Evolutionary conservation across 2,888 invertebrate species (phyloP), one percentile per base, ranked within the genome.

Genomic region (Drosophila anceps): DNA sequence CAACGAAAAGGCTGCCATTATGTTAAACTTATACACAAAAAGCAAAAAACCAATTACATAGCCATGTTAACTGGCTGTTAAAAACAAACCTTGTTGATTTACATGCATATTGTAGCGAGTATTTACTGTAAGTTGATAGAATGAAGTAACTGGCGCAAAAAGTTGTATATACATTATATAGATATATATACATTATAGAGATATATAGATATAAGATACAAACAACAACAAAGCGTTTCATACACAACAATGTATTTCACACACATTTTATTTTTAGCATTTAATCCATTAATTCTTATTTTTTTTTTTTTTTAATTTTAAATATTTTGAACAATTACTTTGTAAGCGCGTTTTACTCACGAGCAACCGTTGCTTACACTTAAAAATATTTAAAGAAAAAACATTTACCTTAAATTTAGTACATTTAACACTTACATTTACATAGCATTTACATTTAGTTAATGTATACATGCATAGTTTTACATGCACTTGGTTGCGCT

Each of bases 41-140:
- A 13, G 0, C 27, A 24, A 15, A 53, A 62, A 33, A 44, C 43
- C 50, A 69, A 69, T 39, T 44, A 70, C 53, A 76, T 68, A 70
- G 77, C 77, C 77, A 78, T 79, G 75, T 68, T 74, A 54, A 69
- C 48, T 79, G 77, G 79, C 77, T 78, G 77, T 79, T 77, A 61
- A 68, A 66, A 62, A 48, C n/a, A 48, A 31, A 48, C 18, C 58
- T 53, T 76, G 73, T 76, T 76, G 61, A 65, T 58, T 78, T 79
- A 75, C 75, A 78, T 77, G 69, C 79, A 77, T 77, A 79, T 62
- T 74, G 63, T 77, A 79, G 71, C 71, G 44, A 62, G 39, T 63
- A 67, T 63, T 60, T 60, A 73, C 37, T 58, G 27, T 74, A 79
- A 79, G 69, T 35, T n/a, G n/a, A n/a, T n/a, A 27, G 27, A 27